These are phyloP conservation scores for Motacilla tschutschensis DNA, from an alignment of 2,113 vertebrate species.

Conservation along the genomic window DNA sequence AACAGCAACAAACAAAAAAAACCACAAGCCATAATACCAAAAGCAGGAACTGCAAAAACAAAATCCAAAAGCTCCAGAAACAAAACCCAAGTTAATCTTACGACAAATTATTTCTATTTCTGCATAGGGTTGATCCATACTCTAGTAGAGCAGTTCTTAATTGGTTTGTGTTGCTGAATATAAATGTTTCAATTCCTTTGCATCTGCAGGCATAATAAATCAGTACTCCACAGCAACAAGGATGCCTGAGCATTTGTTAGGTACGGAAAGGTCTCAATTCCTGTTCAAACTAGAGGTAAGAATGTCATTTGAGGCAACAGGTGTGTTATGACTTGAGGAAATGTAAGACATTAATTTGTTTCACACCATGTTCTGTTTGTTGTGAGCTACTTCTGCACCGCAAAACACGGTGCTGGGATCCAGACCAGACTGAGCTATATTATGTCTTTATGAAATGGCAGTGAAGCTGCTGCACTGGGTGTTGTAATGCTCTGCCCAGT, in stretches of 20 bases:
- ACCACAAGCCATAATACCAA: background rate
- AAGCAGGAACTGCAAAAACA: background rate
- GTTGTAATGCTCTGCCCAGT: background rate
- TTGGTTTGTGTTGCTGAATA: background rate
- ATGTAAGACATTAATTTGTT: background rate
- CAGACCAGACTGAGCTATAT: background rate
- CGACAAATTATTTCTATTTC: background rate
- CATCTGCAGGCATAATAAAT: background rate
- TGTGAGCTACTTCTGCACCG: background rate
- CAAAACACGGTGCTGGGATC: background rate
- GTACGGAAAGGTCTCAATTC: background rate
- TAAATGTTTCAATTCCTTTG: background rate
- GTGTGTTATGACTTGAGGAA: background rate
- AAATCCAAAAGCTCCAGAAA: background rate
- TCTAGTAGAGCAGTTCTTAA: background rate
- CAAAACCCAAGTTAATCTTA: background rate
- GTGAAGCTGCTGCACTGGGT: background rate
- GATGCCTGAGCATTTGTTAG: background rate
- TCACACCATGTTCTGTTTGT: background rate
- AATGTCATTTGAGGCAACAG: background rate
- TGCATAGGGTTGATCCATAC: background rate
- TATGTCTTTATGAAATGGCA: background rate
- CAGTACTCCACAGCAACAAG: background rate
- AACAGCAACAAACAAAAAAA: background rate
- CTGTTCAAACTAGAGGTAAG: background rate